Conservation (phyloP, 2,888 invertebrate species). For the Drosophila anomelani region DNA sequence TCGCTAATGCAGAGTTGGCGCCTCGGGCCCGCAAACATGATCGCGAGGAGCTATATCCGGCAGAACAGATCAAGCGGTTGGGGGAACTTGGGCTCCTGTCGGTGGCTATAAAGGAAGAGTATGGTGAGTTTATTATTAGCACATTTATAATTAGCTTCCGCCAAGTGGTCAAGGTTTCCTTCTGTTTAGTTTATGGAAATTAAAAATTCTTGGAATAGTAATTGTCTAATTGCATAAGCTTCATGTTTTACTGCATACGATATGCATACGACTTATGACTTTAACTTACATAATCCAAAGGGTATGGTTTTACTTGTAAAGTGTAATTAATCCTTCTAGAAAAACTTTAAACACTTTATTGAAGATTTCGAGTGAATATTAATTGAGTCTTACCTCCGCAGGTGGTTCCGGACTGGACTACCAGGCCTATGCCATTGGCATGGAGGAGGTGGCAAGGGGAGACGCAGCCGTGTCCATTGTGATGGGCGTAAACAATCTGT, state of each 20-base stretch:
- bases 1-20: slow-evolving; percentile 94
- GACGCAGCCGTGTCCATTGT: slow-evolving; percentile 96
- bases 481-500: slow-evolving; percentile 97
- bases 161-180: too few species aligned
- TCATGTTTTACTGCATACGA: neutral
- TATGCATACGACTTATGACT: neutral
- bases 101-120: slow-evolving; percentile 90
- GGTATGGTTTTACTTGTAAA: neutral
- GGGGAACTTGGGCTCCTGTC: slow-evolving; percentile 96
- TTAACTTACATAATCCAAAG: neutral
- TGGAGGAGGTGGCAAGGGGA: slow-evolving; percentile 96
- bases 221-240: neutral
- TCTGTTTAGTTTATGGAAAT: neutral
- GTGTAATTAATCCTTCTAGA: neutral
- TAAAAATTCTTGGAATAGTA: neutral
- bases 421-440: slow-evolving; percentile 94
- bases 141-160: too few species aligned
- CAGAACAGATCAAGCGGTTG: slow-evolving; percentile 93
- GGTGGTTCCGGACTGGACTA: slow-evolving; percentile 95
- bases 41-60: slow-evolving; percentile 92
- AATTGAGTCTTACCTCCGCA: slow-evolving; percentile 24
- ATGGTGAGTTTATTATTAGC: slow-evolving; percentile 84
- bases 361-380: neutral
- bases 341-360: neutral
- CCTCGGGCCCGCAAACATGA: slow-evolving; percentile 94